phyloP scores from a whole-genome alignment of 64 coral and sea anemone species.

The Catalaphyllia jardinei region DNA sequence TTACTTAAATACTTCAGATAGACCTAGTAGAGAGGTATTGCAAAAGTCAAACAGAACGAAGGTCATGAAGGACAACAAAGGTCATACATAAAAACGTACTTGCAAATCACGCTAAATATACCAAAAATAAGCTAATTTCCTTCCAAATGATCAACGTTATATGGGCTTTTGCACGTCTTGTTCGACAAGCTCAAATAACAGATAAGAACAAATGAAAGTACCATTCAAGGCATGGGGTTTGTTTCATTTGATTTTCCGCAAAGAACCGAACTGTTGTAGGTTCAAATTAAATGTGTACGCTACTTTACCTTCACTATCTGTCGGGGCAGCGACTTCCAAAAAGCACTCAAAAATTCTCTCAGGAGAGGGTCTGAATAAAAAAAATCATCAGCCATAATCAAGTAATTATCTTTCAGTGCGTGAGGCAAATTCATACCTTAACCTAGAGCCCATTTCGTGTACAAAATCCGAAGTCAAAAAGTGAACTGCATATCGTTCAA shows the following conservation, averaged over 20 bases:
- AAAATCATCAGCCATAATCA: not conserved
- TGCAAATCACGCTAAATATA: not conserved
- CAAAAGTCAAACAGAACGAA: not conserved
- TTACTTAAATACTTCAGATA: not conserved
- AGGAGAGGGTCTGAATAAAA: conserved; percentile 48
- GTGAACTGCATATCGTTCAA: conserved; percentile 29
- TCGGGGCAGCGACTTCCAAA: conserved; percentile 80
- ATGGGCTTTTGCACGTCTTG: not conserved
- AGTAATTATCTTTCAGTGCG: not conserved
- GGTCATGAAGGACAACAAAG: not conserved
- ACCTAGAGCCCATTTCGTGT: conserved; percentile 79
- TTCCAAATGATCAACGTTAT: not conserved
- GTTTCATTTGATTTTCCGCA: not conserved
- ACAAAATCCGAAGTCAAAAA: conserved; percentile 14
- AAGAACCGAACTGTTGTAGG: not conserved
- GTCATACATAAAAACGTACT: not conserved
- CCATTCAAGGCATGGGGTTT: not conserved
- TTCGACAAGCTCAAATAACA: not conserved
- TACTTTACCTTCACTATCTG: conserved; percentile 21
- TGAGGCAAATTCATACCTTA: conserved; percentile 52
- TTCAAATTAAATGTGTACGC: not conserved
- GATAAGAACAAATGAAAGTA: not conserved
- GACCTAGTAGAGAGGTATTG: not conserved
- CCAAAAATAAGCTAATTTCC: not conserved
- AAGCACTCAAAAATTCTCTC: conserved; percentile 84